Conservation (phyloP, 2,797 vertebrate species). For the Taenioides sp. region DNA sequence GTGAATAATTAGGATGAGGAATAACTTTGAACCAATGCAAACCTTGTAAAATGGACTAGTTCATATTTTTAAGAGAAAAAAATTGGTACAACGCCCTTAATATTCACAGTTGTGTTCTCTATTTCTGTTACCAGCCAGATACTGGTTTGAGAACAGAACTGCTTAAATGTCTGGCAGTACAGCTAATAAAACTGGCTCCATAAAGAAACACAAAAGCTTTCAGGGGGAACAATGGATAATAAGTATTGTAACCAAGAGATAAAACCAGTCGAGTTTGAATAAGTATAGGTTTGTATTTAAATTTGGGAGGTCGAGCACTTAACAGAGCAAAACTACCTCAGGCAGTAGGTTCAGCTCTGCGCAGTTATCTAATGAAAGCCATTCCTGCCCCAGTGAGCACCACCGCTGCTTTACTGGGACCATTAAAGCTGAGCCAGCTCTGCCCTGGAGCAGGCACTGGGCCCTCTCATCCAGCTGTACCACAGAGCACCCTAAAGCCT, state of each 20-base stretch:
- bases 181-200: slow-evolving; percentile 4
- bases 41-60: no score
- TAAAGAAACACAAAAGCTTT: neutral
- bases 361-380: slow-evolving; percentile 65
- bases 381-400: slow-evolving; percentile 58
- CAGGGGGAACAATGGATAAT: slow-evolving; percentile 14
- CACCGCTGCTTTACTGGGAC: slow-evolving; percentile 65
- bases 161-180: slow-evolving; percentile 8
- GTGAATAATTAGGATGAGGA: no score
- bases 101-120: neutral
- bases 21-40: no score
- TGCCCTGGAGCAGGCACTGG: slow-evolving; percentile 49
- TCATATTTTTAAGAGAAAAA: no score
- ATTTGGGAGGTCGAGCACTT: slow-evolving; percentile 38
- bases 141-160: slow-evolving; percentile 3
- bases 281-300: slow-evolving; percentile 27
- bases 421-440: slow-evolving; percentile 63
- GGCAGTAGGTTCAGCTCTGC: slow-evolving; percentile 47
- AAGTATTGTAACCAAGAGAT: slow-evolving; percentile 25
- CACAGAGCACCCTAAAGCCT: slow-evolving; percentile 42
- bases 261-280: slow-evolving; percentile 19
- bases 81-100: neutral
- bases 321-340: slow-evolving; percentile 40
- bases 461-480: slow-evolving; percentile 50
- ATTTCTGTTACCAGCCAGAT: slow-evolving; percentile 1